These are phyloP conservation scores for Passer montanus DNA, from an alignment of 2,113 vertebrate genomes.

Conservation along the genomic window DNA sequence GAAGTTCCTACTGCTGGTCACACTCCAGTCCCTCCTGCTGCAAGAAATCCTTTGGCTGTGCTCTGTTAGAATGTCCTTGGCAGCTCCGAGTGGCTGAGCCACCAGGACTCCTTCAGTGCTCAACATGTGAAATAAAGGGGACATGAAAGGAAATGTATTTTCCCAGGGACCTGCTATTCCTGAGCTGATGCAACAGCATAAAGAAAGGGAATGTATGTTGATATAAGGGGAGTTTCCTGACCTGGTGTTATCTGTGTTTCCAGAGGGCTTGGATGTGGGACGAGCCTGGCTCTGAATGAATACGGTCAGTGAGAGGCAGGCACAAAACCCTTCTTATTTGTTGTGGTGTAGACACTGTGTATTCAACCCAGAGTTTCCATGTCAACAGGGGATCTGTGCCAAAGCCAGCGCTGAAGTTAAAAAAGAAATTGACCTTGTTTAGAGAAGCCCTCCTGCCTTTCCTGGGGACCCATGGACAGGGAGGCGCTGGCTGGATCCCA, in stretches of 20 bases:
- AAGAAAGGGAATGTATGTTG: background rate
- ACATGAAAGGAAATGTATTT: background rate
- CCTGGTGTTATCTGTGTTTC: background rate
- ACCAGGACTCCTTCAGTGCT: background rate
- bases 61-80: constrained; percentile 56
- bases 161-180: background rate
- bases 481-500: background rate
- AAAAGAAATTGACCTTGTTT: background rate
- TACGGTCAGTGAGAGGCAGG: background rate
- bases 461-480: background rate
- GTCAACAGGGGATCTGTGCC: constrained; percentile 24
- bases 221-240: background rate
- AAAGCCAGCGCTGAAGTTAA: background rate
- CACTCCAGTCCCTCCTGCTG: background rate
- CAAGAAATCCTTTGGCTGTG: background rate
- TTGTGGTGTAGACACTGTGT: constrained; percentile 20
- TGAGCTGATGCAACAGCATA: background rate
- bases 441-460: background rate
- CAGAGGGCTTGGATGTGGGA: background rate
- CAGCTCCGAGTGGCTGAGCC: background rate
- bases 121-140: background rate
- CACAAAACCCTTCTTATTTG: constrained; percentile 32
- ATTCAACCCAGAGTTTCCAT: constrained; percentile 38
- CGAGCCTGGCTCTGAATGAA: background rate
- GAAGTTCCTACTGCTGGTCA: background rate